A percentile compares a stretch with the other conserved stretches of the same genome.
Evolutionary conservation across 2,113 vertebrate genomes (phyloP).

Genomic region (Urocolius indicus): DNA sequence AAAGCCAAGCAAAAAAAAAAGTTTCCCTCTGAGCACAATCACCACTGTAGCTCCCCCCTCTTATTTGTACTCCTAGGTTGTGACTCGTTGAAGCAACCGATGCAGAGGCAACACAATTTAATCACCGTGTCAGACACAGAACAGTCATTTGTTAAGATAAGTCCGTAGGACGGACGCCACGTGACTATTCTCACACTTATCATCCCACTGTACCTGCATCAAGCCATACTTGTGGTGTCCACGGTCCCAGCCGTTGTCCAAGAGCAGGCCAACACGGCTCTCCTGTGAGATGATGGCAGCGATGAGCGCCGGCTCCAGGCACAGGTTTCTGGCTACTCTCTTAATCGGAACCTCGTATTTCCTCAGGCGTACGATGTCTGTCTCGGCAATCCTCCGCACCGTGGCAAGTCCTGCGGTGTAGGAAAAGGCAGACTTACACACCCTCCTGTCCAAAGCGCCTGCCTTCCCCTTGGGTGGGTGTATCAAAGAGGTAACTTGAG

Average conservation of each 20-base stretch:
- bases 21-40: not conserved
- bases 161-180: not conserved
- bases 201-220: constrained; percentile 73
- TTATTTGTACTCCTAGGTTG: not conserved
- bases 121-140: not conserved
- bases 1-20: not conserved
- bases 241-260: constrained; percentile 64
- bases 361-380: constrained; percentile 67
- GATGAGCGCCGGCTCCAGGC: constrained; percentile 79
- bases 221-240: constrained; percentile 48
- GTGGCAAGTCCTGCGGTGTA: constrained; percentile 44
- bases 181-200: not conserved
- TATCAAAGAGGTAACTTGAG: not conserved
- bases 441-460: fast-evolving
- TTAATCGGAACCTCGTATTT: constrained; percentile 60
- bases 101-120: too few relatives aligned
- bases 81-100: not conserved
- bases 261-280: constrained; percentile 55
- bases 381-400: constrained; percentile 67
- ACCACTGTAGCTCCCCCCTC: not conserved
- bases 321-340: constrained; percentile 68
- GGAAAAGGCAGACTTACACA: not conserved
- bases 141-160: not conserved
- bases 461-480: not conserved
- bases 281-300: constrained; percentile 81